These are phyloP conservation scores for Acleris holmiana DNA, from an alignment of 2,888 invertebrate genomes.

Conservation along the genomic window DNA sequence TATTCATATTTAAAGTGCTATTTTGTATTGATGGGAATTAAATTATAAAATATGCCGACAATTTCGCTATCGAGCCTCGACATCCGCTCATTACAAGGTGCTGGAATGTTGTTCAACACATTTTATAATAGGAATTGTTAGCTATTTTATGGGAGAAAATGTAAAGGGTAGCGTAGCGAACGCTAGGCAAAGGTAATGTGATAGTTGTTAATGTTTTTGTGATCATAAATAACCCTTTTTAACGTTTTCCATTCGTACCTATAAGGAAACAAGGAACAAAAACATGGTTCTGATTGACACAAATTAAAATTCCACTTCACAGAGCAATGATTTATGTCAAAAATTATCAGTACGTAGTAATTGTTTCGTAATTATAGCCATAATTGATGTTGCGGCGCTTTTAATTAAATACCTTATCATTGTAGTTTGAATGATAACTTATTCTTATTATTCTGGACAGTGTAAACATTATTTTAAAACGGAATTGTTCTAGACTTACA, in stretches of 20 bases:
- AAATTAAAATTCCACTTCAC: too few relatives aligned
- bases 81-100: constrained; percentile 81
- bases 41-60: constrained; percentile 75
- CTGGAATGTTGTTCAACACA: constrained; percentile 77
- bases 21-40: constrained; percentile 40
- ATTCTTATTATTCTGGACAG: too few relatives aligned
- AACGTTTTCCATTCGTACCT: too few relatives aligned
- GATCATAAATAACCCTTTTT: too few relatives aligned
- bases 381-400: constrained; percentile 11
- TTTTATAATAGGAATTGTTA: constrained; percentile 69
- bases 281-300: too few relatives aligned
- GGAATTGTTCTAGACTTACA: too few relatives aligned
- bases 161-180: constrained; percentile 47
- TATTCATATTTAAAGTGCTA: constrained; percentile 46
- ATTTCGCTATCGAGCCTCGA: constrained; percentile 79
- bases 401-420: constrained; percentile 3
- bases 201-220: too few relatives aligned
- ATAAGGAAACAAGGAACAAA: too few relatives aligned
- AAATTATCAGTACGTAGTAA: constrained; percentile 12
- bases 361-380: constrained; percentile 20
- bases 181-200: background rate
- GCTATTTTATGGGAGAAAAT: constrained; percentile 59
- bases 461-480: too few relatives aligned
- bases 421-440: background rate
- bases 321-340: background rate